These are phyloP conservation scores for Ganaspis sp. DNA, from an alignment of 1,140 invertebrate species.

Conservation along the genomic window DNA sequence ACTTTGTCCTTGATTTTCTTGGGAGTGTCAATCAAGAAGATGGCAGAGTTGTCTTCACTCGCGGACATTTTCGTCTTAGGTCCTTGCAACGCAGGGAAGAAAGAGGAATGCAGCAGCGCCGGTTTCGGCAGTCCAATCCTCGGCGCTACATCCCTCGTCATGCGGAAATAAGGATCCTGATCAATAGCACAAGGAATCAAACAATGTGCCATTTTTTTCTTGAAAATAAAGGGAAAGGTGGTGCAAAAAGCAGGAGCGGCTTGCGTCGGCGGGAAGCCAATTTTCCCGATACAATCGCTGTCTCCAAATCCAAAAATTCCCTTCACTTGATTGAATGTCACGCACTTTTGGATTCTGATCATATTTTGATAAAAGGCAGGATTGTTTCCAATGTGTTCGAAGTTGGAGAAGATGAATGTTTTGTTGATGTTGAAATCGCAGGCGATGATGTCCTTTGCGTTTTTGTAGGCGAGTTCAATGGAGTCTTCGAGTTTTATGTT, in stretches of 20 bases:
- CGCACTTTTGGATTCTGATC: constrained; percentile 91
- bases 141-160: constrained; percentile 97
- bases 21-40: constrained; percentile 95
- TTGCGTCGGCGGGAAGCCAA: constrained; percentile 96
- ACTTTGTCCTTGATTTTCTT: constrained; percentile 99
- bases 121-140: constrained; percentile 92
- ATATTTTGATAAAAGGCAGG: constrained; percentile 96
- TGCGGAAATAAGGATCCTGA: constrained; percentile 99
- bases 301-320: constrained; percentile 99
- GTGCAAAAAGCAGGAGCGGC: constrained; percentile 96
- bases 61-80: constrained; percentile 99
- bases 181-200: constrained; percentile 99
- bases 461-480: constrained; percentile 89
- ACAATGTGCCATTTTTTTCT: constrained; percentile 89
- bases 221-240: constrained; percentile 97
- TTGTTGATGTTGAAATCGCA: constrained; percentile 97
- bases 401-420: constrained; percentile 98
- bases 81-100: constrained; percentile 97
- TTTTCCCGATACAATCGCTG: constrained; percentile 97
- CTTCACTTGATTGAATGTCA: constrained; percentile 97
- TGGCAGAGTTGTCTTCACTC: constrained; percentile 94
- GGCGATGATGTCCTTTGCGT: constrained; percentile 99
- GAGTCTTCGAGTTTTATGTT: constrained; percentile 94
- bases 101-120: constrained; percentile 94
- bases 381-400: constrained; percentile 94